Percentiles rank a stretch among this genome's conserved stretches.
Evolutionary conservation across 2,113 vertebrate genomes (phyloP).

Genomic region (Centropristis striata): DNA sequence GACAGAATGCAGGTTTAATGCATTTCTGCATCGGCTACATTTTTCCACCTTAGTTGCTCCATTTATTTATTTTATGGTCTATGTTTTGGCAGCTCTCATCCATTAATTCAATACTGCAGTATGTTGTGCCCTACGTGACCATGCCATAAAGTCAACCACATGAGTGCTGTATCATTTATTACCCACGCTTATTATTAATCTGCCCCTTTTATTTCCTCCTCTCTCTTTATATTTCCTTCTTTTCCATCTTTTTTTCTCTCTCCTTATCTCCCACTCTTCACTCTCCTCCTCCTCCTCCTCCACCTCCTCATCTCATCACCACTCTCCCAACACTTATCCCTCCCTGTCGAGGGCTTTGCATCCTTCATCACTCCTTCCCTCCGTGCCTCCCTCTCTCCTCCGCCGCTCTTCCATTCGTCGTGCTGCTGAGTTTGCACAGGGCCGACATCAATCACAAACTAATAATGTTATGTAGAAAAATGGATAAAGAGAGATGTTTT

Average conservation of each 20-base stretch:
- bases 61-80: too few species aligned
- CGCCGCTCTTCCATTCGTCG: constrained; percentile 37
- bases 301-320: not conserved
- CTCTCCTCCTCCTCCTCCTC: not conserved
- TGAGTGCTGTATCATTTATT: not conserved
- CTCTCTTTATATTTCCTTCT: not conserved
- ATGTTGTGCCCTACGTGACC: not conserved
- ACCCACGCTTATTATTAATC: not conserved
- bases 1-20: too few species aligned
- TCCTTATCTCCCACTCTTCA: not conserved
- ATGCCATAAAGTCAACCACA: too few species aligned
- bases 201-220: not conserved
- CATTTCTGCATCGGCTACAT: too few species aligned
- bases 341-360: not conserved
- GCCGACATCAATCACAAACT: constrained; percentile 61
- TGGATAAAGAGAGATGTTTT: constrained; percentile 28
- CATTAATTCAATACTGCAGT: not conserved
- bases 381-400: not conserved
- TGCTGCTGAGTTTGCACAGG: constrained; percentile 45
- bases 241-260: not conserved
- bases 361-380: constrained; percentile 6
- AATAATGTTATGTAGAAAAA: constrained; percentile 55
- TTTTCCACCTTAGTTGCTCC: too few species aligned
- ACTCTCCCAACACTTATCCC: constrained; percentile 2
- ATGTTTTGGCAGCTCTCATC: not conserved